Evolutionary conservation across 2,888 invertebrate species (phyloP).

Genomic region (Xestia rhomboidea): DNA sequence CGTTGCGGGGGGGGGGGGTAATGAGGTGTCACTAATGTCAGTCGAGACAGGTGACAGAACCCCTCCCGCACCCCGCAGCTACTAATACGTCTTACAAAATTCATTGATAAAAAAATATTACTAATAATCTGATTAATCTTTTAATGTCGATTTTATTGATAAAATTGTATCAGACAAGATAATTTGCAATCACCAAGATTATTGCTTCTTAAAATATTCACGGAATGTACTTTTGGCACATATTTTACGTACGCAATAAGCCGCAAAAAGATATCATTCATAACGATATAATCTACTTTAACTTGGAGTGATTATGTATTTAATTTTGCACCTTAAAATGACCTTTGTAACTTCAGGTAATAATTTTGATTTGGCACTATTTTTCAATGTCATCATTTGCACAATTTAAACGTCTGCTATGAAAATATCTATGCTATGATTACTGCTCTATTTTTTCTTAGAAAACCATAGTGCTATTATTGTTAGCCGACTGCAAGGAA

Average conservation of each 20-base stretch:
- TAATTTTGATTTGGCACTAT: constrained; percentile 58
- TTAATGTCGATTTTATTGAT: constrained; percentile 3
- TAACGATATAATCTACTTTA: background rate
- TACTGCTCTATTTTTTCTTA: background rate
- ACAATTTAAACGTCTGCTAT: constrained; percentile 23
- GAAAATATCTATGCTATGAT: constrained; percentile 1
- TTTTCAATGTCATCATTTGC: constrained; percentile 31
- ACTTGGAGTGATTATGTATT: background rate
- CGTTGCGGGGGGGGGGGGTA: too few relatives aligned
- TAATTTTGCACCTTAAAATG: constrained; percentile 37
- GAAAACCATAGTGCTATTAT: background rate
- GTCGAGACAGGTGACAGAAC: background rate
- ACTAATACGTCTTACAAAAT: background rate
- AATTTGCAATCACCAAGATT: constrained; percentile 3
- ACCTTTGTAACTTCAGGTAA: constrained; percentile 18
- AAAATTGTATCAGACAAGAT: constrained; percentile 1
- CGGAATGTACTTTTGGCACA: constrained; percentile 18
- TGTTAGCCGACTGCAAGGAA: too few relatives aligned
- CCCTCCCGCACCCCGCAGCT: background rate
- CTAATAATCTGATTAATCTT: background rate
- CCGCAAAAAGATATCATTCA: background rate
- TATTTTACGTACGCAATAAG: constrained; percentile 2
- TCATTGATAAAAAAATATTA: constrained; percentile 12
- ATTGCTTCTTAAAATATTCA: constrained; percentile 5
- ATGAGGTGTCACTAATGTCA: background rate